Evolutionary conservation across 2,113 vertebrate genomes (phyloP).

Genomic region (Henicopernis longicauda): DNA sequence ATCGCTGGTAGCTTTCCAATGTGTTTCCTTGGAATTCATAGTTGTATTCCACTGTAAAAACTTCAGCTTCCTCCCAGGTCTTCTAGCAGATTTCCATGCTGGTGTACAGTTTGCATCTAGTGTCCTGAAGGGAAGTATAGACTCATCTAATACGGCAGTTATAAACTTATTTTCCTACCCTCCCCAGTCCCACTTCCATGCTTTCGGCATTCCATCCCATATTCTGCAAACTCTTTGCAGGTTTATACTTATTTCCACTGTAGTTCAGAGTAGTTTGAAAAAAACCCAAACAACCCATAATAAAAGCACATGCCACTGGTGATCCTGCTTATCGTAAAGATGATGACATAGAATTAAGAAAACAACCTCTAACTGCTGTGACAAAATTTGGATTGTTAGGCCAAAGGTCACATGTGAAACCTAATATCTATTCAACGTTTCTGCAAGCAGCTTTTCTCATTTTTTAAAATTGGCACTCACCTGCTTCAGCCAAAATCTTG

Average conservation of each 20-base stretch:
- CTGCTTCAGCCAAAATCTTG: slow-evolving; percentile 53
- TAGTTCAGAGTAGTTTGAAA: background rate
- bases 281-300: too few relatives aligned
- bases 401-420: slow-evolving; percentile 79
- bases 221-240: background rate
- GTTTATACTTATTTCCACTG: background rate
- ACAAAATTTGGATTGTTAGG: slow-evolving; percentile 80
- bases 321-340: background rate
- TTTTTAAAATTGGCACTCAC: slow-evolving; percentile 57
- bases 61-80: slow-evolving; percentile 6
- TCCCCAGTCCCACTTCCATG: background rate
- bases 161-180: background rate
- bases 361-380: slow-evolving; percentile 78
- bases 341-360: slow-evolving; percentile 39
- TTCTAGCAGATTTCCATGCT: slow-evolving; percentile 8
- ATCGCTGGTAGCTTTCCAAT: background rate
- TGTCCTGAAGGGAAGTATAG: slow-evolving; percentile 50
- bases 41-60: slow-evolving; percentile 31
- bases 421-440: slow-evolving; percentile 79
- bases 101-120: background rate
- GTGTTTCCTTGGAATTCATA: background rate
- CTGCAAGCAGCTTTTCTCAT: slow-evolving; percentile 56
- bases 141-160: background rate
- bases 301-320: background rate
- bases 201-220: background rate